Conservation (phyloP, 1,140 invertebrate species). For the Ptiloglossa arizonensis region DNA sequence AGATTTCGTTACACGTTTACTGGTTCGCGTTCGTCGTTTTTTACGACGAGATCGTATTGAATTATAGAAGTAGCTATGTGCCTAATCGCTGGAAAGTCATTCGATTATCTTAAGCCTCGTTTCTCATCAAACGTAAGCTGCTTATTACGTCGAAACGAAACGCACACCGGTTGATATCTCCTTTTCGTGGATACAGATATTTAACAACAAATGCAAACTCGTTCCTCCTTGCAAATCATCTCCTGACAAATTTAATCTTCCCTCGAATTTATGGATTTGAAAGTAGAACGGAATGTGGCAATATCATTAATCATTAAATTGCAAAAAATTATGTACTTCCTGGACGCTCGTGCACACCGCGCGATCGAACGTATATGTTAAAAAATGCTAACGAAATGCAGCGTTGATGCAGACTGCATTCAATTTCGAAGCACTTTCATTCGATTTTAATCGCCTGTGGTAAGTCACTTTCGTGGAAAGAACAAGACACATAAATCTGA, state of each 20-base stretch:
- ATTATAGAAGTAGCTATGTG: neutral
- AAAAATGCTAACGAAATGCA: neutral
- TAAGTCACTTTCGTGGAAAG: too few relatives aligned
- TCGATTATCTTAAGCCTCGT: constrained; percentile 3
- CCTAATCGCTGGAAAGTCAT: constrained; percentile 5
- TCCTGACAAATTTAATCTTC: too few relatives aligned
- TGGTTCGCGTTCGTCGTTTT: neutral
- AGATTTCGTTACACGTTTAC: neutral
- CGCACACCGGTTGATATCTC: neutral
- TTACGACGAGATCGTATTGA: too few relatives aligned
- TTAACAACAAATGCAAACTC: too few relatives aligned
- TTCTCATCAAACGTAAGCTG: constrained; percentile 9
- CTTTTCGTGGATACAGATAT: too few relatives aligned
- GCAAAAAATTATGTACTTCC: neutral
- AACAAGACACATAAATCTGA: too few relatives aligned
- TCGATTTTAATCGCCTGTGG: neutral
- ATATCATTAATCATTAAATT: neutral
- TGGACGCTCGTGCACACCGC: neutral
- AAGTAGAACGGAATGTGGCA: neutral
- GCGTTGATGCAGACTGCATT: neutral
- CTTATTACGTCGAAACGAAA: constrained; percentile 28
- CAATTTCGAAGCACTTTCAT: neutral
- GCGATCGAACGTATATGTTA: neutral
- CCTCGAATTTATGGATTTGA: neutral
- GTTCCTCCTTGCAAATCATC: neutral